A percentile compares a stretch with the other conserved stretches of the same genome.
Evolutionary conservation across 2,888 invertebrate species (phyloP).

Genomic region (Ichneumon xanthorius): DNA sequence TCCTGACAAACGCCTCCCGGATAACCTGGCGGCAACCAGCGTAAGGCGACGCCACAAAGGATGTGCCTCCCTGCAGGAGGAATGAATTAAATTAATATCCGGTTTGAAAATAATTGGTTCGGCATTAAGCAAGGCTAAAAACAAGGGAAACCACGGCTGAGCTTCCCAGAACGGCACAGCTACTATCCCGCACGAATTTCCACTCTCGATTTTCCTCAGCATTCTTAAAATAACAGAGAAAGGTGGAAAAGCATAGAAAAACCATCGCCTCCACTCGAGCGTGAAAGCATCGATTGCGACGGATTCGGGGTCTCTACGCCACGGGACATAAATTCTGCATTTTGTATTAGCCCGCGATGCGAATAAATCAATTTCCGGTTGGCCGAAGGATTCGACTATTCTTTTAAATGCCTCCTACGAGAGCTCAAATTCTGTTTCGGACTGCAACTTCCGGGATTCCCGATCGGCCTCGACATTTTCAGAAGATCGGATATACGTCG

Average conservation of each 20-base stretch:
- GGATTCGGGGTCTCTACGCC: slow-evolving; percentile 35
- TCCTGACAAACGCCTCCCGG: slow-evolving; percentile 29
- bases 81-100: slow-evolving; percentile 65
- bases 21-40: slow-evolving; percentile 63
- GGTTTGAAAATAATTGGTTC: slow-evolving; percentile 52
- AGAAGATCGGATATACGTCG: slow-evolving; percentile 16
- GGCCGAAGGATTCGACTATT: slow-evolving; percentile 6
- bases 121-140: slow-evolving; percentile 25
- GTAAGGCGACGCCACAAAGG: slow-evolving; percentile 67
- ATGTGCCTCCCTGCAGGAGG: slow-evolving; percentile 69
- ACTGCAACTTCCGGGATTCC: slow-evolving; percentile 31
- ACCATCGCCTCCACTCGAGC: slow-evolving; percentile 29
- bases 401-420: background rate
- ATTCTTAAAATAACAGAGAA: slow-evolving; percentile 64
- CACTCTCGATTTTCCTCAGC: slow-evolving; percentile 72
- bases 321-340: slow-evolving; percentile 30
- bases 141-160: slow-evolving; percentile 46
- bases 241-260: slow-evolving; percentile 43
- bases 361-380: slow-evolving; percentile 38
- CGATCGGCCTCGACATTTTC: slow-evolving; percentile 21
- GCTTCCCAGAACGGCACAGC: slow-evolving; percentile 55
- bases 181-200: slow-evolving; percentile 12
- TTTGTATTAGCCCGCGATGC: slow-evolving; percentile 29
- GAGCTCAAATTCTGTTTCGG: slow-evolving; percentile 46
- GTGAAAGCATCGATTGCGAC: slow-evolving; percentile 54